Evolutionary conservation across 2,888 invertebrate species (phyloP).

Genomic region (Eutolmus rufibarbis): DNA sequence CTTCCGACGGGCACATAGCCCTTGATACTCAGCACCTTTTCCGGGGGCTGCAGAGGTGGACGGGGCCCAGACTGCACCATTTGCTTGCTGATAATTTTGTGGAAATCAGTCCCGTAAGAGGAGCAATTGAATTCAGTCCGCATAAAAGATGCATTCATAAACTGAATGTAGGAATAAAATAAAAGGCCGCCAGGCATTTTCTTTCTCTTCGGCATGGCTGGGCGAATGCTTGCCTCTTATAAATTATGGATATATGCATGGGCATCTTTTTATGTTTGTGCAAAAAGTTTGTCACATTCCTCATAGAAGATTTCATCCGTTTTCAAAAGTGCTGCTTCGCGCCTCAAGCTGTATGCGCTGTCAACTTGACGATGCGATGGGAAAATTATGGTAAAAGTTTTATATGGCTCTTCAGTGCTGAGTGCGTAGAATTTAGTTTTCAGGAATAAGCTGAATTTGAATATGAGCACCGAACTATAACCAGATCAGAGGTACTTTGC

Average conservation of each 20-base stretch:
- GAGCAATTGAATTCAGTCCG: background rate
- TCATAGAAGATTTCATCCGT: background rate
- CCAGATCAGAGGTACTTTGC: background rate
- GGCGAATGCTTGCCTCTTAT: background rate
- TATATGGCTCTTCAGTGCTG: background rate
- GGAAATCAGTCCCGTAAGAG: background rate
- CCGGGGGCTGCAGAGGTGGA: background rate
- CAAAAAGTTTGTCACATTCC: background rate
- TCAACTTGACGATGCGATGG: background rate
- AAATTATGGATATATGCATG: background rate
- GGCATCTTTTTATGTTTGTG: background rate
- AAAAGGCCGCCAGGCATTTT: background rate
- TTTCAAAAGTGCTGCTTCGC: background rate
- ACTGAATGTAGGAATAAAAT: background rate
- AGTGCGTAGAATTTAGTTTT: background rate
- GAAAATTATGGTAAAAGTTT: background rate
- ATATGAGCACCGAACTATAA: background rate
- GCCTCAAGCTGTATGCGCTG: background rate
- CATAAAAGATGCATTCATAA: background rate
- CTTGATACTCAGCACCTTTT: background rate
- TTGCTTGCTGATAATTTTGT: background rate
- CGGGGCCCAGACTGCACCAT: background rate
- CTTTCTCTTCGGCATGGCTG: background rate
- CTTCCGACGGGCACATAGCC: background rate
- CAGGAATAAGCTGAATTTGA: background rate